Percentiles rank a stretch among this genome's conserved stretches.
Evolutionary conservation across 1,140 invertebrate genomes (phyloP).

Genomic region (Drosophila elegans): DNA sequence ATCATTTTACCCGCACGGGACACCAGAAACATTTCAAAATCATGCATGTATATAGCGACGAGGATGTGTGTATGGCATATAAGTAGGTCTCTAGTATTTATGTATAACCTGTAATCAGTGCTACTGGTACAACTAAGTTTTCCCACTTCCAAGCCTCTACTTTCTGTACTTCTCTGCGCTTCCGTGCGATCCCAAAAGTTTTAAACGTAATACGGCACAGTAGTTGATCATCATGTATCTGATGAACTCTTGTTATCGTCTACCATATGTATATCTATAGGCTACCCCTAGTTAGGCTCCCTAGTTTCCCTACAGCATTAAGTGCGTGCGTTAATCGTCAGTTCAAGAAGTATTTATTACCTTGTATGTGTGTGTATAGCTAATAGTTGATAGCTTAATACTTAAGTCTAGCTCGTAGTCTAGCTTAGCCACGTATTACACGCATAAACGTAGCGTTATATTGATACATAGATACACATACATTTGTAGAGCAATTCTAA

Average conservation of each 20-base stretch:
- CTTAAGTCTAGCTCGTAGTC: conserved; percentile 70
- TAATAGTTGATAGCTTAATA: conserved; percentile 39
- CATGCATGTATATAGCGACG: conserved; percentile 40
- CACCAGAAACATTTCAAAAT: conserved; percentile 42
- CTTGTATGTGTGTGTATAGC: conserved; percentile 66
- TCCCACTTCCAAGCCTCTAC: conserved; percentile 13
- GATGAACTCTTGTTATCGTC: conserved; percentile 28
- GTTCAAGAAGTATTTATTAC: conserved; percentile 37
- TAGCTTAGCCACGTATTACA: conserved; percentile 70
- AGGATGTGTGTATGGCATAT: conserved; percentile 26
- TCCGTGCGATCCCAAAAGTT: conserved; percentile 75
- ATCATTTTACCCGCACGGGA: conserved; percentile 50
- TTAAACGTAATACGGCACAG: conserved; percentile 56
- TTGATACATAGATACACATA: conserved; percentile 31
- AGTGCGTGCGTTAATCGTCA: conserved; percentile 53
- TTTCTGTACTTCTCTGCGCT: conserved; percentile 53
- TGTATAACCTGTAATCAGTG: conserved; percentile 55
- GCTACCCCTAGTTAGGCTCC: conserved; percentile 47
- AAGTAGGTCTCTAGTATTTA: conserved; percentile 53
- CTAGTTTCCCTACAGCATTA: conserved; percentile 43
- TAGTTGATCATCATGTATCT: conserved; percentile 7
- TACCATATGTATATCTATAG: conserved; percentile 28
- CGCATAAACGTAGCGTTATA: conserved; percentile 38
- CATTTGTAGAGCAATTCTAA: conserved; percentile 63
- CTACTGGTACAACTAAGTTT: conserved; percentile 61